These are phyloP conservation scores for Geodia barretti DNA, from an alignment of 37 sponge, comb jelly and placozoan genomes.

Conservation along the genomic window DNA sequence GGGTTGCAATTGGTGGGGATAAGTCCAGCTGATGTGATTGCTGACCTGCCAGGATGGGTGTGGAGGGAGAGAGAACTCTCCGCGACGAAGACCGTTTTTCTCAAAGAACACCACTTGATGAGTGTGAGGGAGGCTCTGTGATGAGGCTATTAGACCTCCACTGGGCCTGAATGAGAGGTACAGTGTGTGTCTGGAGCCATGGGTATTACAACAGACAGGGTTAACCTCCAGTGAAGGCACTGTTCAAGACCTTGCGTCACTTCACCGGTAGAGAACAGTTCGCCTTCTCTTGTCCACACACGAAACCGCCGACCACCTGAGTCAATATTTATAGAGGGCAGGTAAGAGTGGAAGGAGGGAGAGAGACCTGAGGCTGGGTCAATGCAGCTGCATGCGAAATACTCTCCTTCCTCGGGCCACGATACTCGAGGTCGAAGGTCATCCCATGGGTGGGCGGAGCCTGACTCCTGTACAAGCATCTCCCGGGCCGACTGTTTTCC, in stretches of 20 bases:
- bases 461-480: slow-evolving; percentile 8
- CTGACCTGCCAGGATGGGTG: background rate
- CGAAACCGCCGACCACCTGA: slow-evolving; percentile 59
- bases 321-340: background rate
- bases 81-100: slow-evolving; percentile 89
- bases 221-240: slow-evolving; percentile 11
- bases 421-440: slow-evolving; percentile 69
- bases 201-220: background rate
- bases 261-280: slow-evolving; percentile 86
- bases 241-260: slow-evolving; percentile 76
- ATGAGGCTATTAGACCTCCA: slow-evolving; percentile 89
- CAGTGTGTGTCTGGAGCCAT: background rate
- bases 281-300: slow-evolving; percentile 91
- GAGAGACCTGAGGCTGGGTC: slow-evolving; percentile 48
- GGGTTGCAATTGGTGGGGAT: background rate
- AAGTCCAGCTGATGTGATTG: background rate
- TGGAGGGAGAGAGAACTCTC: slow-evolving; percentile 76
- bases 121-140: slow-evolving; percentile 70
- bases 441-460: slow-evolving; percentile 66
- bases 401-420: slow-evolving; percentile 98
- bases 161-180: slow-evolving; percentile 59
- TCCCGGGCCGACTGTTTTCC: slow-evolving; percentile 66
- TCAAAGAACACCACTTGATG: slow-evolving; percentile 96
- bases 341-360: background rate
- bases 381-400: slow-evolving; percentile 79